Percentiles rank a stretch among this genome's conserved stretches.
These are phyloP conservation scores for Euplagia quadripunctaria DNA, from an alignment of 2,888 invertebrate species.

Conservation along the genomic window DNA sequence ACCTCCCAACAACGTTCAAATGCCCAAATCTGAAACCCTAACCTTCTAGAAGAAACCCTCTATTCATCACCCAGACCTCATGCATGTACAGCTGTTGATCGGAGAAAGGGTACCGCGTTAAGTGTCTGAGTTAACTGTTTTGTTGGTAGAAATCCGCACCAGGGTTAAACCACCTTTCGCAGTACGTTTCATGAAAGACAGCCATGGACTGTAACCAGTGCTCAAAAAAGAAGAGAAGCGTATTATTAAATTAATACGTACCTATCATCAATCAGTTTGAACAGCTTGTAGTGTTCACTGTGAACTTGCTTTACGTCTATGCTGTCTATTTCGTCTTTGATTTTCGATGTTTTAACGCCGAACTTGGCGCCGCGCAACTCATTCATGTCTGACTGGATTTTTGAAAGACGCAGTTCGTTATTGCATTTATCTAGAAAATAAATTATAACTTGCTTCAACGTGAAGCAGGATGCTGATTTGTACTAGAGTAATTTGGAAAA, in stretches of 20 bases:
- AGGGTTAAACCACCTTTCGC: no score
- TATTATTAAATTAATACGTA: constrained; percentile 4
- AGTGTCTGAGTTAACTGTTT: no score
- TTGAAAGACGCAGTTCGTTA: constrained; percentile 60
- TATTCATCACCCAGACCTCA: no score
- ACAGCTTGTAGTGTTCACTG: constrained; percentile 63
- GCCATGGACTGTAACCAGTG: no score
- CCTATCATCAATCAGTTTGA: constrained; percentile 73
- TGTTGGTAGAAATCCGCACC: no score
- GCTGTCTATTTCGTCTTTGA: constrained; percentile 55
- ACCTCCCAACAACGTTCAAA: no score
- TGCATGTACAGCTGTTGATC: no score
- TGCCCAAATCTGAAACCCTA: no score
- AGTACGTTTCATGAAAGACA: no score
- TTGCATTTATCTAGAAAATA: constrained; percentile 65
- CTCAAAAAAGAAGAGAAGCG: no score
- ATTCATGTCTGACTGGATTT: constrained; percentile 59
- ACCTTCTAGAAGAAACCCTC: no score
- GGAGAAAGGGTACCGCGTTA: no score
- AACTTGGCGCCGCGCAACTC: constrained; percentile 59
- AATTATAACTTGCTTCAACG: not conserved
- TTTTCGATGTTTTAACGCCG: constrained; percentile 45
- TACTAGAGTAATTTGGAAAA: not conserved
- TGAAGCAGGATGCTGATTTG: not conserved
- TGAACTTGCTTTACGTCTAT: constrained; percentile 54